Conservation (phyloP, 2,888 invertebrate species). For the Drosophila meridionalis region DNA sequence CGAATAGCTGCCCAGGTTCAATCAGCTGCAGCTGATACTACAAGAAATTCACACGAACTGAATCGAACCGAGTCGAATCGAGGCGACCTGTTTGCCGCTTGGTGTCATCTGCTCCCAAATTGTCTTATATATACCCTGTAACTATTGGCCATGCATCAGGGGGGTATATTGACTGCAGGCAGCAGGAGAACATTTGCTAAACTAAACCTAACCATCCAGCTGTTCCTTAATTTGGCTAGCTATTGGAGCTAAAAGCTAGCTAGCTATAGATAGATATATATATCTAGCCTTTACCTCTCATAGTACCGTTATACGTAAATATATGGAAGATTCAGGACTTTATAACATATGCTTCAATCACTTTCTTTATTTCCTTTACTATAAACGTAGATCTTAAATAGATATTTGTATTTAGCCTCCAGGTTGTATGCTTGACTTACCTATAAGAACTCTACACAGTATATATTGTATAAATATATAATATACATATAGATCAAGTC, state of each 20-base stretch:
- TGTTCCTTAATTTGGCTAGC: too few relatives aligned
- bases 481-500: not conserved
- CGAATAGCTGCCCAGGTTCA: conserved; percentile 43
- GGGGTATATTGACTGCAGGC: not conserved
- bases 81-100: conserved; percentile 51
- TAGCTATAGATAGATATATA: not conserved
- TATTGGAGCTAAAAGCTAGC: not conserved
- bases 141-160: not conserved
- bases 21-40: conserved; percentile 37
- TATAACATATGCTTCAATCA: not conserved
- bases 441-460: too few relatives aligned
- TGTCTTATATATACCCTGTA: not conserved
- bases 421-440: too few relatives aligned
- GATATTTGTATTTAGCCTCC: not conserved
- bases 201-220: too few relatives aligned
- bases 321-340: not conserved
- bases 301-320: not conserved
- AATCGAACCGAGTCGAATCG: not conserved
- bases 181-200: not conserved
- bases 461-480: too few relatives aligned
- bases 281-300: not conserved
- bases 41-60: conserved; percentile 60
- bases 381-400: not conserved
- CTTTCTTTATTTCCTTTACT: not conserved
- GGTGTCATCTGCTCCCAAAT: conserved; percentile 55